Base-by-base conservation (phyloP, 2,113 vertebrate genomes). In the Phasianus colchicus region DNA sequence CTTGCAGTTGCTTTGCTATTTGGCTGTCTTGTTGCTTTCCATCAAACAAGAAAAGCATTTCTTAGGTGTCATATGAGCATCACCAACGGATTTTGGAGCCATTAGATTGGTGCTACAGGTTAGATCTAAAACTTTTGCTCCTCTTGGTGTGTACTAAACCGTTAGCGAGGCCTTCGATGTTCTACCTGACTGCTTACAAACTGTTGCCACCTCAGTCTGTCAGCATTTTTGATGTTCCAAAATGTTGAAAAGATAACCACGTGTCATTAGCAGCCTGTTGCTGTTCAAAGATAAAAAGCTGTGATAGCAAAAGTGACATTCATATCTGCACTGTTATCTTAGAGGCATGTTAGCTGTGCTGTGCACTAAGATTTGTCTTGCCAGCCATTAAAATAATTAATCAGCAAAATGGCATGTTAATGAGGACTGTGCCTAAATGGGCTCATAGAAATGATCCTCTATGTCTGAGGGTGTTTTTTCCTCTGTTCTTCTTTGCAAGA, bases 181-280 rank as follows among this genome's bases (percentile, higher is more conserved):
- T 88, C 79, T 92, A 94, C 93, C 94, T 88, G 91, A 80, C 34
- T 80, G 90, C 95, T 96, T 96, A 67, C 88, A 96, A 93, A 94
- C 94, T 88, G 90, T 89, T 97, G 69, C 88, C 90, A 91, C 93
- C 76, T 95, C 42, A 83, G 67, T 86, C 86, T 91, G 61, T 69
- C 94, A 95, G 84, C 80, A 75, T 94, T 96, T 96, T 94, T 95
- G 92, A 93, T 89, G 90, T 95, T 92, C 91, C 89, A 88, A 94
- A 93, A 94, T 29, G 93, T 92, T 83, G 88, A 93, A 93, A 94
- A 1, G 47, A 74, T 95, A 95, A 94, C 89, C 67, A 80, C 14
- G 20, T 93, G 71, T 84, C 93, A 80, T 93, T 95, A 93, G 61
- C 80, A 93, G 60, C 93, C 95, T 93, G 88, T 93, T 89, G 88